phyloP scores from a whole-genome alignment of 2,797 vertebrate species.

The Chaunax sp. region DNA sequence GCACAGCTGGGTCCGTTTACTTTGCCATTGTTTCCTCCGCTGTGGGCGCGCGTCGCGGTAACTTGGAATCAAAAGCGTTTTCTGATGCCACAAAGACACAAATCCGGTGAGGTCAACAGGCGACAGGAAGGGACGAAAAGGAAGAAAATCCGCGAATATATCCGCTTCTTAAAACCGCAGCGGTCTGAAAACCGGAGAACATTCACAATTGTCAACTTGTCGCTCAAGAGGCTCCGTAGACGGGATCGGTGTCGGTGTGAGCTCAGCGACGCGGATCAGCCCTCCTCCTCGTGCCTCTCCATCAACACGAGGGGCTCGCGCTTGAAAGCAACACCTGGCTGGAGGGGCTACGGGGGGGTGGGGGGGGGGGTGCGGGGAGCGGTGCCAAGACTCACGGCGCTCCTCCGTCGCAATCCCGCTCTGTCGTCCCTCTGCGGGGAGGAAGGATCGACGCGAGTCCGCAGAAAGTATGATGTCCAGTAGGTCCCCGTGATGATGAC shows the following conservation, averaged over 20 bases:
- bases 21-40: too few species aligned
- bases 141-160: neutral
- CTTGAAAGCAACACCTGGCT: conserved; percentile 70
- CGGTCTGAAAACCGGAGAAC: neutral
- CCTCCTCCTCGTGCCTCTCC: conserved; percentile 45
- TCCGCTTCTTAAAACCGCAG: too few species aligned
- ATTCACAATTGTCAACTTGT: conserved; percentile 39
- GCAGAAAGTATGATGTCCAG: conserved; percentile 5
- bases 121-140: neutral
- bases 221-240: conserved; percentile 31
- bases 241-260: conserved; percentile 28
- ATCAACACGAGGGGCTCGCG: too few species aligned
- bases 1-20: too few species aligned
- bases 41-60: neutral
- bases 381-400: neutral
- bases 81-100: neutral
- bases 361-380: neutral
- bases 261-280: conserved; percentile 17
- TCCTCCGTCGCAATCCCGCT: neutral
- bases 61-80: neutral
- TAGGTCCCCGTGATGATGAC: conserved; percentile 8
- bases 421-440: neutral
- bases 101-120: conserved; percentile 13
- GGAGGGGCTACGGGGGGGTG: neutral
- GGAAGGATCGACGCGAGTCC: neutral